These are phyloP conservation scores for Agelastica alni DNA, from an alignment of 2,888 invertebrate genomes.

Conservation along the genomic window DNA sequence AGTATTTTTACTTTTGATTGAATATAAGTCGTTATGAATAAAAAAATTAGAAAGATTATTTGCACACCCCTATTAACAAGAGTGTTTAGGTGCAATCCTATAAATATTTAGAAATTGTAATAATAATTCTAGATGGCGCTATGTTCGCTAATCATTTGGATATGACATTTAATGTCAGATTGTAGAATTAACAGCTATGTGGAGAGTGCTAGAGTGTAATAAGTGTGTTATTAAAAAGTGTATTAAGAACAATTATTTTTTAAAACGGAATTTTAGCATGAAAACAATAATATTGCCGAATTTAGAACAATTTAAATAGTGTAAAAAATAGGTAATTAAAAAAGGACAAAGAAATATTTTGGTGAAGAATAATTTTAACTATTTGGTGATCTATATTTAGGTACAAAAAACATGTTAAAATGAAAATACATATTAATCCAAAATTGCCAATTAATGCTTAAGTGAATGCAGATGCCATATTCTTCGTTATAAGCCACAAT, in stretches of 20 bases:
- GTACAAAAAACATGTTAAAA: slow-evolving; percentile 4
- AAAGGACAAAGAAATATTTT: background rate
- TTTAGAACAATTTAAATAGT: background rate
- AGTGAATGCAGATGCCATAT: slow-evolving; percentile 4
- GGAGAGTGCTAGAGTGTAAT: slow-evolving; percentile 4
- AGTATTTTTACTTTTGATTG: too few relatives aligned
- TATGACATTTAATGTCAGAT: too few relatives aligned
- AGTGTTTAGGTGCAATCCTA: too few relatives aligned
- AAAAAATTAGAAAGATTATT: too few relatives aligned
- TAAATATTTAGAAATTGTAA: too few relatives aligned
- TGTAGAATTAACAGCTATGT: slow-evolving; percentile 9
- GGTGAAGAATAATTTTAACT: slow-evolving; percentile 1
- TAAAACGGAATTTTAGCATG: background rate
- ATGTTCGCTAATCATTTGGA: too few relatives aligned
- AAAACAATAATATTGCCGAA: background rate
- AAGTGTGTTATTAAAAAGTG: slow-evolving; percentile 1
- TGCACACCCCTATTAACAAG: too few relatives aligned
- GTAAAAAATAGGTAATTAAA: background rate
- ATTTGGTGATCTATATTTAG: slow-evolving; percentile 28
- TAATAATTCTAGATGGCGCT: too few relatives aligned
- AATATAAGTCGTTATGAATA: too few relatives aligned
- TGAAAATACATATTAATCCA: slow-evolving; percentile 9
- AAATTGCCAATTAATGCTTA: slow-evolving; percentile 2
- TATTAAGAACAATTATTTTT: slow-evolving; percentile 5
- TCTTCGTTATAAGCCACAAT: background rate